Conservation (phyloP, 2,113 vertebrate genomes). For the Gadus macrocephalus region DNA sequence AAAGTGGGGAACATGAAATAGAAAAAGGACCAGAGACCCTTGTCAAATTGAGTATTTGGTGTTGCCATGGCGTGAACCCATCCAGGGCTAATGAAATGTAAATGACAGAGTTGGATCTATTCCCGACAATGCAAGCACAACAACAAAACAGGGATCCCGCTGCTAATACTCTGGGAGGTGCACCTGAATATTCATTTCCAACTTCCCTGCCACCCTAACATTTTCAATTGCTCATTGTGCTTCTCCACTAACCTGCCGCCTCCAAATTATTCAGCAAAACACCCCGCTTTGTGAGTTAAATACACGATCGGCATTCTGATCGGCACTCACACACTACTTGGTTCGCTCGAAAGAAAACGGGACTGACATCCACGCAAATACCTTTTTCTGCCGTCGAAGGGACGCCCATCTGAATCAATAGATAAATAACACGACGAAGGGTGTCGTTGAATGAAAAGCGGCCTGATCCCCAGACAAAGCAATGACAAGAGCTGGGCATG, state of each 20-base stretch:
- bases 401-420: too few relatives aligned
- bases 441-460: too few relatives aligned
- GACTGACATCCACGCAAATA: too few relatives aligned
- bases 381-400: too few relatives aligned
- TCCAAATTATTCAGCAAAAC: slow-evolving; percentile 16
- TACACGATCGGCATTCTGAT: slow-evolving; percentile 2
- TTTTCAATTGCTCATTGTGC: slow-evolving; percentile 9
- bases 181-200: slow-evolving; percentile 35
- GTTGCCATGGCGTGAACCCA: slow-evolving; percentile 9
- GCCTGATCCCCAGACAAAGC: too few relatives aligned
- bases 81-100: slow-evolving; percentile 21
- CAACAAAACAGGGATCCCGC: not conserved
- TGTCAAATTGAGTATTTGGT: not conserved
- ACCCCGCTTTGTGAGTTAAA: slow-evolving; percentile 20
- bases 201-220: slow-evolving; percentile 13
- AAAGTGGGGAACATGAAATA: not conserved
- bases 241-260: not conserved
- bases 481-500: too few relatives aligned
- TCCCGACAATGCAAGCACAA: slow-evolving; percentile 12
- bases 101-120: slow-evolving; percentile 26
- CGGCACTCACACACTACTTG: too few relatives aligned
- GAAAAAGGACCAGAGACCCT: not conserved
- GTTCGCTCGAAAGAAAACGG: too few relatives aligned
- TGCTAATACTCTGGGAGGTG: not conserved
- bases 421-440: too few relatives aligned